A percentile compares a stretch with the other conserved stretches of the same genome.
Conservation (phyloP, 2,888 invertebrate species). For the Leptopilina drosophilae region DNA sequence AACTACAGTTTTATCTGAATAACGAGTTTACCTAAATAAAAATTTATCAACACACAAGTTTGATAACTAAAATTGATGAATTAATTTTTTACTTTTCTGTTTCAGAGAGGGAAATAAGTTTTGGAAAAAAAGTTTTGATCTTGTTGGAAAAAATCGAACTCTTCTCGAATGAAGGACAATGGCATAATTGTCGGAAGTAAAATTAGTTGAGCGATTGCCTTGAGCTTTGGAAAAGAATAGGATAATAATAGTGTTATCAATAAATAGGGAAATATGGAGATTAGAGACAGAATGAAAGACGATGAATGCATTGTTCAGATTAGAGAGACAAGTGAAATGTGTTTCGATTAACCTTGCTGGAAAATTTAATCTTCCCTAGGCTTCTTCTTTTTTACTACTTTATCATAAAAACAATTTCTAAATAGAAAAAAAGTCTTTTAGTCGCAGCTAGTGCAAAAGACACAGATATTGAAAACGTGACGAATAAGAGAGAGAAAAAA, state of each 20-base stretch:
- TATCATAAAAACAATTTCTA: slow-evolving; percentile 63
- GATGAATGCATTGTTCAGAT: slow-evolving; percentile 17
- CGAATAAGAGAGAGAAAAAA: slow-evolving; percentile 34
- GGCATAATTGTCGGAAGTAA: neutral
- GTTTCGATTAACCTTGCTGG: slow-evolving; percentile 64
- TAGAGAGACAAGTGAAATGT: slow-evolving; percentile 41
- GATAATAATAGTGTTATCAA: neutral
- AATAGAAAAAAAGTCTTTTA: slow-evolving; percentile 62
- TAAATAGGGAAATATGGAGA: neutral
- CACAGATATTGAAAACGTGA: slow-evolving; percentile 59
- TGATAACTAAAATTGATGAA: slow-evolving; percentile 15
- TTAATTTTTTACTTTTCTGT: neutral
- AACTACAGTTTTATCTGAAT: slow-evolving; percentile 33
- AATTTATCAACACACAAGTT: slow-evolving; percentile 15
- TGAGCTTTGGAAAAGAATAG: slow-evolving; percentile 6
- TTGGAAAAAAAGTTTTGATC: neutral
- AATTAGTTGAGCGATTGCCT: slow-evolving; percentile 20
- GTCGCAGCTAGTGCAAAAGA: slow-evolving; percentile 52
- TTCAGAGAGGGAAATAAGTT: neutral
- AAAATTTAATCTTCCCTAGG: slow-evolving; percentile 57
- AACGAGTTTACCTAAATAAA: slow-evolving; percentile 29
- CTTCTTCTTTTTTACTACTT: slow-evolving; percentile 55
- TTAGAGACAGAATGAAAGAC: slow-evolving; percentile 12
- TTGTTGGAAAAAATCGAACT: neutral
- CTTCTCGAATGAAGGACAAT: neutral